phyloP scores from a whole-genome alignment of 2,888 invertebrate species.

The Peribatodes rhomboidaria region DNA sequence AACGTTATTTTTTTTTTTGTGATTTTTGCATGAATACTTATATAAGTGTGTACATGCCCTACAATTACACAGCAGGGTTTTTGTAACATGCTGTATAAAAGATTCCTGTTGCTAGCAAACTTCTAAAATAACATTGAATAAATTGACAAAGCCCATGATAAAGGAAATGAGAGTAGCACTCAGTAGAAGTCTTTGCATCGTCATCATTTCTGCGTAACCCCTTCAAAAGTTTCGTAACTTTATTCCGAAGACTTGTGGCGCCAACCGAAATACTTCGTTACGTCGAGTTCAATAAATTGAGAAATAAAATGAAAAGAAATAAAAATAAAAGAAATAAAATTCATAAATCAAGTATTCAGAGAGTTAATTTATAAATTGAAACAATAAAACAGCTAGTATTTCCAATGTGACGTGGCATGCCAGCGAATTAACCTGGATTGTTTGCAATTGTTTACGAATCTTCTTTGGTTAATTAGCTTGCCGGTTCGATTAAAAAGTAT shows the following conservation, averaged over 20 bases:
- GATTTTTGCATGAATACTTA: too few species aligned
- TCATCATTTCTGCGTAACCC: constrained; percentile 28
- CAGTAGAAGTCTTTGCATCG: constrained; percentile 23
- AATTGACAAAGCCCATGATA: constrained; percentile 4
- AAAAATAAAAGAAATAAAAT: constrained; percentile 7
- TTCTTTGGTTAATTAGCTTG: background rate
- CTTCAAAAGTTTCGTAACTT: constrained; percentile 36
- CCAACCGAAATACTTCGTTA: constrained; percentile 26
- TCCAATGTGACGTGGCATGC: background rate
- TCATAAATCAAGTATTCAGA: constrained; percentile 12
- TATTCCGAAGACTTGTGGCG: constrained; percentile 36
- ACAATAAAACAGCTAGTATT: background rate
- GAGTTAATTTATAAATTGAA: constrained; percentile 26
- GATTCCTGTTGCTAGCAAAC: constrained; percentile 5
- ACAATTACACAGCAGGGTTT: too few species aligned
- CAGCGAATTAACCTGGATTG: background rate
- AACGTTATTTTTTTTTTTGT: too few species aligned
- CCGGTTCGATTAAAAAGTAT: background rate
- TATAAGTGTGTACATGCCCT: too few species aligned
- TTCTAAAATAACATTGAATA: constrained; percentile 3
- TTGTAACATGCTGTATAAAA: too few species aligned
- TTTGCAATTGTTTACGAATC: constrained; percentile 1
- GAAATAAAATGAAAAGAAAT: constrained; percentile 29
- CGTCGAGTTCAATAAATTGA: constrained; percentile 20
- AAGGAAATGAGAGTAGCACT: constrained; percentile 10